These are phyloP conservation scores for Panagrolaimus sp. DNA, from an alignment of 1,140 invertebrate species.

Conservation along the genomic window DNA sequence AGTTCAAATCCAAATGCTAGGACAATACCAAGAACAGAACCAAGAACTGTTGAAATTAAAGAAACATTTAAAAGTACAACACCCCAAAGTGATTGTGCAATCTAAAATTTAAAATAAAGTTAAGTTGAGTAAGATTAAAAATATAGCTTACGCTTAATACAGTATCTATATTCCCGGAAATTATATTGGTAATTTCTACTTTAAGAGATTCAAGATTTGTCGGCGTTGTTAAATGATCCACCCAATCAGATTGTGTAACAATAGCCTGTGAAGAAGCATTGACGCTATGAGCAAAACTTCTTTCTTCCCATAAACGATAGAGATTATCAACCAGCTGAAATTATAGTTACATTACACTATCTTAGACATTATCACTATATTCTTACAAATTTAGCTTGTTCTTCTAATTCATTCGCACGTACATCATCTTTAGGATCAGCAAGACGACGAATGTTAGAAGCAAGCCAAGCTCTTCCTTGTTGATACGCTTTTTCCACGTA, in stretches of 20 bases:
- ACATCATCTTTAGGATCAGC: conserved; percentile 73
- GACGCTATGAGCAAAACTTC: conserved; percentile 62
- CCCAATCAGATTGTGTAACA: conserved; percentile 67
- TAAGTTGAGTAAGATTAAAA: background rate
- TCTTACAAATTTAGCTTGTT: conserved; percentile 74
- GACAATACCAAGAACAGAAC: conserved; percentile 76
- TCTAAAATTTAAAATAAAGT: conserved; percentile 56
- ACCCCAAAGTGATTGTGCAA: conserved; percentile 80
- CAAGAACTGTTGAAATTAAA: conserved; percentile 77
- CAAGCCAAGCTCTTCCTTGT: conserved; percentile 52
- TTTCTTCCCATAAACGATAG: conserved; percentile 79
- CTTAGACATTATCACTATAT: background rate
- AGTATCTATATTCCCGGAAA: conserved; percentile 84
- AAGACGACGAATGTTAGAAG: conserved; percentile 68
- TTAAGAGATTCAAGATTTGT: conserved; percentile 69
- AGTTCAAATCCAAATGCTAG: conserved; percentile 85
- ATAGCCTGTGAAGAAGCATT: conserved; percentile 65
- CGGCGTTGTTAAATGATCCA: conserved; percentile 69
- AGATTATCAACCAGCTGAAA: conserved; percentile 74
- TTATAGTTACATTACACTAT: background rate
- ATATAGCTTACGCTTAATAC: conserved; percentile 70
- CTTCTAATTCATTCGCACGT: conserved; percentile 77
- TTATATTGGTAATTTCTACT: conserved; percentile 64
- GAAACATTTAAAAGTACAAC: conserved; percentile 85
- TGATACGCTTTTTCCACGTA: conserved; percentile 57